Percentiles rank a stretch among this genome's conserved stretches.
phyloP scores from a whole-genome alignment of 2,888 invertebrate species.

The Microctonus brassicae region DNA sequence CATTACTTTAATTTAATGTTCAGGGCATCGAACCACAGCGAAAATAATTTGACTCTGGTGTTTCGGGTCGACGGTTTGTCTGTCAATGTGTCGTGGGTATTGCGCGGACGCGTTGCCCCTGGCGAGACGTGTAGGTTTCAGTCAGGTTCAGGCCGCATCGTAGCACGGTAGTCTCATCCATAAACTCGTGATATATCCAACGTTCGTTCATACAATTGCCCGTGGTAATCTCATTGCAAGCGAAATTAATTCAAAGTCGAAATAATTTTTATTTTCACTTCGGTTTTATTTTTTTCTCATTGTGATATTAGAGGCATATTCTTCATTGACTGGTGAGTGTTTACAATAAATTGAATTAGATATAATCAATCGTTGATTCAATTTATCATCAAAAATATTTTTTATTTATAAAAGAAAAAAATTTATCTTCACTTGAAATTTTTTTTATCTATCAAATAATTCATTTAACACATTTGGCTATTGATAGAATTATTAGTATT shows the following conservation, averaged over 20 bases:
- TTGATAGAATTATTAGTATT: neutral
- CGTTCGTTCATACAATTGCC: neutral
- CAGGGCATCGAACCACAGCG: neutral
- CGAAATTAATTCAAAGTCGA: neutral
- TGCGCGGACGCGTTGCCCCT: slow-evolving; percentile 49
- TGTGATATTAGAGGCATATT: neutral
- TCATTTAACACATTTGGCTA: neutral
- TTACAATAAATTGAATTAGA: neutral
- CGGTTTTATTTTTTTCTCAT: neutral
- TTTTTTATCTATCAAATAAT: too few relatives aligned
- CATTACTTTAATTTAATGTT: slow-evolving; percentile 9
- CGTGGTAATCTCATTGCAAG: neutral
- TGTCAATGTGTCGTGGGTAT: slow-evolving; percentile 36
- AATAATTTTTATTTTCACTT: neutral
- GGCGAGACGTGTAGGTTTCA: slow-evolving; percentile 41
- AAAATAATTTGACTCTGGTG: neutral
- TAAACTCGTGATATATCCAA: neutral
- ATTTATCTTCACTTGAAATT: too few relatives aligned
- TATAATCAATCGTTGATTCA: neutral
- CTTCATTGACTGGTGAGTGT: slow-evolving; percentile 21
- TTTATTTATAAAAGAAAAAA: too few relatives aligned
- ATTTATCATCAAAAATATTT: neutral
- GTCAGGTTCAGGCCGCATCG: slow-evolving; percentile 48
- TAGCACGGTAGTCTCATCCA: slow-evolving; percentile 38
- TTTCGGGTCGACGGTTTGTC: slow-evolving; percentile 20